Base-by-base conservation (phyloP, 2,113 vertebrate species). In the Coptodon bakossiorum region DNA sequence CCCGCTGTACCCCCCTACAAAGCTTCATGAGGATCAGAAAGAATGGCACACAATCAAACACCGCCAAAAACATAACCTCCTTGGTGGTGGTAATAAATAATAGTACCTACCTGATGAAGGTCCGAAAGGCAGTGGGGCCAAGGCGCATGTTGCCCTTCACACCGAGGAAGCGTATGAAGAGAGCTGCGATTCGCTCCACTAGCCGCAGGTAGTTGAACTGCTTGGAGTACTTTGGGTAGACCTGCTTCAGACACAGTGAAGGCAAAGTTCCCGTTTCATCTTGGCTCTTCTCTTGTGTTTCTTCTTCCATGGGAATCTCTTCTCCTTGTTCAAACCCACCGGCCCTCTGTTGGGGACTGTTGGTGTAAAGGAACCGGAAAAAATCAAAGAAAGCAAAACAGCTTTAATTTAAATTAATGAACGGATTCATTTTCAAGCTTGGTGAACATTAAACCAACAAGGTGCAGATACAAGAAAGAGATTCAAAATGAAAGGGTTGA, bases 111-210 rank as follows among this genome's bases (percentile, higher is more conserved):
- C 99, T 98, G 81, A 99, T 97, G 31, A 99, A 99, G 0, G 97
- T 99, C 6, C 98, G 96, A 93, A 99, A 99, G 2, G 97, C 97
- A 0, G 99, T 99, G 0, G 98, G 98, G 0, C 99, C 98, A 88
- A 99, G 53, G 52, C 97, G 98, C 90, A 97, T 98, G 0, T 97
- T 98, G 2, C 98, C 98, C 80, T 97, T 99, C 43, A 99, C 97
- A 0, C 99, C 98, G 2, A 99, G 97, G 94, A 99, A 99, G 24
- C 98, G 98, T 90, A 99, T 96, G 80, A 99, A 99, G 3, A 99
- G 91, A 0, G 95, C 94, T 0, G 98, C 96, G 86, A 99, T 97
- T 5, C 97, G 97, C 91, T 99, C 98, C 94, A 98, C 96, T 19
- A 97, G 93, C 2, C 97, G 95, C 94, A 99, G 95, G 89, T 98